A percentile compares a stretch with the other conserved stretches of the same genome.
Conservation (phyloP, 2,113 vertebrate species). For the Cyanoderma ruficeps region DNA sequence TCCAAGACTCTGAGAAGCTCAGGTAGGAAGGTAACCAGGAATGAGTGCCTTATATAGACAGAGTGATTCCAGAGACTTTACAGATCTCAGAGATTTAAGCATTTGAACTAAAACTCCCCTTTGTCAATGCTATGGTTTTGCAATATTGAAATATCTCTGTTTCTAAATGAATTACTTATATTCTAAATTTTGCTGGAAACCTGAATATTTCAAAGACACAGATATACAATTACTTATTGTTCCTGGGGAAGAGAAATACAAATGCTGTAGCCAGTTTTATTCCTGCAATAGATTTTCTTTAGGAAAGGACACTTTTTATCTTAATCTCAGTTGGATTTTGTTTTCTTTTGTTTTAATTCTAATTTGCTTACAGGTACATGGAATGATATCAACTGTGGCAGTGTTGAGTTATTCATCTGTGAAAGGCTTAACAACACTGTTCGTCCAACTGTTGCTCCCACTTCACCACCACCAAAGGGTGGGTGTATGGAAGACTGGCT, state of each 20-base stretch:
- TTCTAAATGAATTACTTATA: background rate
- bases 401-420: conserved; percentile 83
- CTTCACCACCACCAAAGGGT: conserved; percentile 65
- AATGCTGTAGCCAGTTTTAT: background rate
- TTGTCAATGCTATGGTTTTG: background rate
- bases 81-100: background rate
- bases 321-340: background rate
- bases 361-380: conserved; percentile 80
- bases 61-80: background rate
- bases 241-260: background rate
- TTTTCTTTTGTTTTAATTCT: background rate
- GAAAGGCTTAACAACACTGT: conserved; percentile 81
- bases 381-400: conserved; percentile 96
- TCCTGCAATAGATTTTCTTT: background rate
- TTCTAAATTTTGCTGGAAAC: background rate
- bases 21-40: background rate
- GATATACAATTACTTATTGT: background rate
- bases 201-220: background rate
- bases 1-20: background rate
- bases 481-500: conserved; percentile 87
- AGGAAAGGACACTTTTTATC: background rate
- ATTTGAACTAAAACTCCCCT: background rate
- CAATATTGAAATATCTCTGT: background rate
- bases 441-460: conserved; percentile 77
- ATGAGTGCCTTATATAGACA: background rate